A percentile compares a stretch with the other conserved stretches of the same genome.
phyloP scores from a whole-genome alignment of 2,888 invertebrate genomes.

The Lottia scabra region DNA sequence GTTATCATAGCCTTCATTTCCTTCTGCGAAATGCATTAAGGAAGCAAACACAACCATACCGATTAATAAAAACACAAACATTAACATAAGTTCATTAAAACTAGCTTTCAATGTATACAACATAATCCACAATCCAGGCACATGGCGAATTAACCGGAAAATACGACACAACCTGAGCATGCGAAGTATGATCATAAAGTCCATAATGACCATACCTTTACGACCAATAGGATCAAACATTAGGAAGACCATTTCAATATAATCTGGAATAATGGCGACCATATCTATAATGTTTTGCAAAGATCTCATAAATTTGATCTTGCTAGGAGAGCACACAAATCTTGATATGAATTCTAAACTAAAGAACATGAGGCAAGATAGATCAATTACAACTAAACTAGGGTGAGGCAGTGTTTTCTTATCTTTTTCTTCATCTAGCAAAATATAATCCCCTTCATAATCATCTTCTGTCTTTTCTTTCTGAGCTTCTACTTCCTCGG shows the following conservation, averaged over 20 bases:
- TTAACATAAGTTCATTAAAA: conserved; percentile 64
- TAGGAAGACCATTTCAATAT: conserved; percentile 56
- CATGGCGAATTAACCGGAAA: conserved; percentile 61
- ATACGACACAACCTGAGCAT: conserved; percentile 63
- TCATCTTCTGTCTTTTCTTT: neutral
- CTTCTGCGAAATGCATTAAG: conserved; percentile 64
- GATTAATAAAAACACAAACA: conserved; percentile 64
- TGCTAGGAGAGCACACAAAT: conserved; percentile 59
- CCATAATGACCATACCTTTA: conserved; percentile 53
- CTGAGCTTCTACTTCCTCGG: neutral
- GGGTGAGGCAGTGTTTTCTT: conserved; percentile 47
- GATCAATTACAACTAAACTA: conserved; percentile 57
- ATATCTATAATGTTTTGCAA: conserved; percentile 63
- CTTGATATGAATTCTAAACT: conserved; percentile 60
- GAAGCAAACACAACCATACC: conserved; percentile 67
- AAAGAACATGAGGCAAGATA: conserved; percentile 61
- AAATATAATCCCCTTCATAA: conserved; percentile 6
- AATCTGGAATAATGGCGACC: conserved; percentile 62
- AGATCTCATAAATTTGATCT: conserved; percentile 56
- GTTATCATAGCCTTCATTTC: conserved; percentile 56
- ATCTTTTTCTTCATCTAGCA: neutral
- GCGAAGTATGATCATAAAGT: conserved; percentile 60
- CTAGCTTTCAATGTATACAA: conserved; percentile 65
- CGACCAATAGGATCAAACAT: conserved; percentile 42
- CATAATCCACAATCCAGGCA: conserved; percentile 64